phyloP scores from a whole-genome alignment of 2,797 vertebrate species.

The Tragopan temminckii region DNA sequence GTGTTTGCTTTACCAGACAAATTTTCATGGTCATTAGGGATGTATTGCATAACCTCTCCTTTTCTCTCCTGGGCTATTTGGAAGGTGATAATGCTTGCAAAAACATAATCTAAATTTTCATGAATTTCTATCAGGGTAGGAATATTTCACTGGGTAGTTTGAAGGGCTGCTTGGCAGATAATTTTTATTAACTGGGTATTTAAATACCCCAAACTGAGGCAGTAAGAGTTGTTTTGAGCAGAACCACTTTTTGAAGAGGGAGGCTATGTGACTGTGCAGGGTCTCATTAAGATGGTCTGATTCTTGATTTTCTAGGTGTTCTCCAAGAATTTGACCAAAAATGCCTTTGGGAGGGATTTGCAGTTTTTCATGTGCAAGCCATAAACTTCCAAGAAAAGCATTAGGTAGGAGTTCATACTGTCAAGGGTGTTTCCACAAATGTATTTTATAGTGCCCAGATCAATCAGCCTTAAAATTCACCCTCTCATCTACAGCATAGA shows the following conservation, averaged over 20 bases:
- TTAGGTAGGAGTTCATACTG: not conserved
- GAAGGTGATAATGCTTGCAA: not conserved
- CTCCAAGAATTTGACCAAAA: not conserved
- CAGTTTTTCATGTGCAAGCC: conserved; percentile 1
- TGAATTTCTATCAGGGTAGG: not conserved
- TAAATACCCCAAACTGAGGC: not conserved
- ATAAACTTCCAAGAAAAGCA: not conserved
- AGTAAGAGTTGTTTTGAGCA: not conserved
- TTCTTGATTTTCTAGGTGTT: not conserved
- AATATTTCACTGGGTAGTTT: not conserved
- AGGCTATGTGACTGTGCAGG: not conserved
- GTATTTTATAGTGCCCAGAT: not conserved
- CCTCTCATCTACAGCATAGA: not conserved
- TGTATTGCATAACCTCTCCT: not conserved
- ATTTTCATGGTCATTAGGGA: not conserved
- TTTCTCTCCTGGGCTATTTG: not conserved
- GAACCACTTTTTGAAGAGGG: conserved; percentile 1
- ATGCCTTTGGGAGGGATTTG: not conserved
- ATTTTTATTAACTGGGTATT: not conserved
- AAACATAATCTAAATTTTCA: not conserved
- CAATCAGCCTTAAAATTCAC: not conserved
- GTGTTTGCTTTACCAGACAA: not conserved
- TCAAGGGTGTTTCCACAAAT: not conserved
- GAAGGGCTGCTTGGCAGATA: not conserved
- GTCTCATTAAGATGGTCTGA: not conserved